Conservation (phyloP, 2,888 invertebrate genomes). For the Mesoligia furuncula region DNA sequence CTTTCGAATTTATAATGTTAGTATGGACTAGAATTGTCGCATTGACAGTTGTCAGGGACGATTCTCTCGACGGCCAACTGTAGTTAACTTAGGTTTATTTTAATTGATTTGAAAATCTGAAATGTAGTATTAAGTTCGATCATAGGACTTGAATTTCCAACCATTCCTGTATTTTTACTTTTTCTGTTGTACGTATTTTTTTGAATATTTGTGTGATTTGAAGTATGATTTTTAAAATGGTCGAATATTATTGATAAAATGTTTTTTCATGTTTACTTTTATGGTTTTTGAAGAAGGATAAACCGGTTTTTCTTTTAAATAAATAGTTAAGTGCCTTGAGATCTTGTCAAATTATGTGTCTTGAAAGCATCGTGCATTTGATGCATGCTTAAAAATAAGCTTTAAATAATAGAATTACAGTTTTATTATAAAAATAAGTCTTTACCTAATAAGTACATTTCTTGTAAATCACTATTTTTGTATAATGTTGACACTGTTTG, state of each 20-base stretch:
- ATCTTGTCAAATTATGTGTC: constrained; percentile 48
- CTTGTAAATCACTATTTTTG: constrained; percentile 57
- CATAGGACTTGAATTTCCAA: constrained; percentile 34
- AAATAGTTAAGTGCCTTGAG: constrained; percentile 47
- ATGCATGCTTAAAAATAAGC: constrained; percentile 60
- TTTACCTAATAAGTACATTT: constrained; percentile 40
- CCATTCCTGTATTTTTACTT: constrained; percentile 59
- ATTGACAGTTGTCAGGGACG: background rate
- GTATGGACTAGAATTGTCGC: too few species aligned
- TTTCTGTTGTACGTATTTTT: constrained; percentile 6
- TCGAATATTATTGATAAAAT: constrained; percentile 28
- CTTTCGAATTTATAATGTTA: too few species aligned
- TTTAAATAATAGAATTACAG: constrained; percentile 57
- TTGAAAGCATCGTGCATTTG: constrained; percentile 51
- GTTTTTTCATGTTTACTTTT: background rate
- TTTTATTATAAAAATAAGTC: constrained; percentile 32
- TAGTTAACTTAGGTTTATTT: constrained; percentile 1
- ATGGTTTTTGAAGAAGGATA: background rate
- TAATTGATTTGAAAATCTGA: background rate
- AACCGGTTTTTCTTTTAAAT: background rate
- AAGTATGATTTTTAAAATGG: background rate
- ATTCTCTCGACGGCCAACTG: background rate
- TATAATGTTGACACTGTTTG: constrained; percentile 57
- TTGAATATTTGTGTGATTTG: constrained; percentile 17
- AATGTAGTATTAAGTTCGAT: constrained; percentile 33